Percentiles rank a stretch among this genome's conserved stretches.
phyloP scores from a whole-genome alignment of 2,888 invertebrate species.

The Ommatoiulus sabulosus region DNA sequence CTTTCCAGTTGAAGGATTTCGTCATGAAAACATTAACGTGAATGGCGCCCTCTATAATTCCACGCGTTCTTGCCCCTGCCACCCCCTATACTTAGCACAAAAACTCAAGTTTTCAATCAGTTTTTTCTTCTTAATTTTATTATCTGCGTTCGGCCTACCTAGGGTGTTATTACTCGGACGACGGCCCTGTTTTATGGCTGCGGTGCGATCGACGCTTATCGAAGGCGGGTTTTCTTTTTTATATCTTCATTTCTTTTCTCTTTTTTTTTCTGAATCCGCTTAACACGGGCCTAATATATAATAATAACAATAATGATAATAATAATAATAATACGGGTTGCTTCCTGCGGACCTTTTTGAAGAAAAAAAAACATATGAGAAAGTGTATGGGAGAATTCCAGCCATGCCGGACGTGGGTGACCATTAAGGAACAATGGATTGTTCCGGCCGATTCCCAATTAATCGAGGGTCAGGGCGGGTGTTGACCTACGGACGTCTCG shows the following conservation, averaged over 20 bases:
- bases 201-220: neutral
- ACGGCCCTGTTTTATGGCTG: neutral
- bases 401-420: constrained; percentile 24
- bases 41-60: neutral
- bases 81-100: neutral
- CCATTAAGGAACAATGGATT: constrained; percentile 29
- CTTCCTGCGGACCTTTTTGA: neutral
- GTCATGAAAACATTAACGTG: constrained; percentile 10
- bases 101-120: neutral
- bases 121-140: constrained; percentile 21
- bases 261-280: neutral
- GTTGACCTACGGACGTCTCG: neutral
- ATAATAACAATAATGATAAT: neutral
- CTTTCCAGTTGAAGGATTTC: too few species aligned
- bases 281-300: constrained; percentile 3
- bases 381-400: neutral
- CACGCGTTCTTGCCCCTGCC: neutral
- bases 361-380: neutral
- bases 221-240: neutral
- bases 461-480: constrained; percentile 15
- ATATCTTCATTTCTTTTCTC: neutral
- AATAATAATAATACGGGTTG: constrained; percentile 31
- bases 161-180: neutral
- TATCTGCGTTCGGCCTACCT: neutral
- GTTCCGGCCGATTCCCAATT: constrained; percentile 17